phyloP scores from a whole-genome alignment of 2,888 invertebrate species.

The Plutella xylostella region DNA sequence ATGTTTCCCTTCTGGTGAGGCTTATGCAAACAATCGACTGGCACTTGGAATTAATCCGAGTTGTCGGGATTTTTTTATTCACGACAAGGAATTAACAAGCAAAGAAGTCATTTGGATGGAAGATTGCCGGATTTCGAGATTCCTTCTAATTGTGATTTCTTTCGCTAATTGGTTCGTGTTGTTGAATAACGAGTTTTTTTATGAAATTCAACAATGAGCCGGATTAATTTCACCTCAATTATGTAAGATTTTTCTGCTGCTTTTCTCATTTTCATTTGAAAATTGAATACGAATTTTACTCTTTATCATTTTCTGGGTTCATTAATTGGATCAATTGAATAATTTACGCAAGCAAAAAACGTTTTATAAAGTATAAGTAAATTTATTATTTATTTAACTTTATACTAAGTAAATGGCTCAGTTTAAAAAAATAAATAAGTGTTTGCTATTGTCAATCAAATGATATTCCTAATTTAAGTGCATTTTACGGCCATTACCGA shows the following conservation, averaged over 20 bases:
- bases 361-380: too few relatives aligned
- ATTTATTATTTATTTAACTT: too few relatives aligned
- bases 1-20: slow-evolving; percentile 60
- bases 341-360: too few relatives aligned
- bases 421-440: too few relatives aligned
- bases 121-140: slow-evolving; percentile 67
- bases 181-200: slow-evolving; percentile 37
- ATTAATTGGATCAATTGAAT: too few relatives aligned
- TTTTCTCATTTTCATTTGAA: too few relatives aligned
- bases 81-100: slow-evolving; percentile 70
- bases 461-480: too few relatives aligned
- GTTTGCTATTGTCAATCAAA: too few relatives aligned
- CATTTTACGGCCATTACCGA: slow-evolving; percentile 4
- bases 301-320: too few relatives aligned
- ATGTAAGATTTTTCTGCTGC: too few relatives aligned
- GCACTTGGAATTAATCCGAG: slow-evolving; percentile 69
- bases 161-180: slow-evolving; percentile 64
- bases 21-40: slow-evolving; percentile 70
- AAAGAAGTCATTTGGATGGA: slow-evolving; percentile 69
- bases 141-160: slow-evolving; percentile 65
- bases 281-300: too few relatives aligned
- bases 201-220: not conserved
- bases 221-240: not conserved
- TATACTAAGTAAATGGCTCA: too few relatives aligned
- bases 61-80: slow-evolving; percentile 49